phyloP scores from a whole-genome alignment of 2,797 vertebrate species.

The Gorsachius magnificus region DNA sequence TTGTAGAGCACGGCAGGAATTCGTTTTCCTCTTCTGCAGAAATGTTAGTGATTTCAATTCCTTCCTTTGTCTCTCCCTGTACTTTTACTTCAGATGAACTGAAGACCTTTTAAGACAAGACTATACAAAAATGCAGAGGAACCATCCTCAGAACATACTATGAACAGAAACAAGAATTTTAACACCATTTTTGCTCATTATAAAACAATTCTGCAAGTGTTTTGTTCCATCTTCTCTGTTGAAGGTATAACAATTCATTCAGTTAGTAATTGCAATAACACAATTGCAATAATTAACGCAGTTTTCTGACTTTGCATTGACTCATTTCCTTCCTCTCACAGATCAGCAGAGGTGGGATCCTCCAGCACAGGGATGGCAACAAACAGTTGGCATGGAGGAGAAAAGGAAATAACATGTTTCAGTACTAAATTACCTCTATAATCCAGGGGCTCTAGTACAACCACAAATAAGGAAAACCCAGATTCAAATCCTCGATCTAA shows the following conservation, averaged over 20 bases:
- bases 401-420: background rate
- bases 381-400: background rate
- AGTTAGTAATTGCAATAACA: background rate
- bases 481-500: background rate
- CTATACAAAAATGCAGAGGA: background rate
- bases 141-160: background rate
- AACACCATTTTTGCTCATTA: background rate
- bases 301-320: background rate
- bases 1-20: background rate
- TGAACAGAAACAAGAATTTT: background rate
- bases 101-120: background rate
- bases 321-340: background rate
- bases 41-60: background rate
- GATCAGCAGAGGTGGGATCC: fast-evolving
- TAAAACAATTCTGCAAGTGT: background rate
- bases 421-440: background rate
- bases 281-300: background rate
- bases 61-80: background rate
- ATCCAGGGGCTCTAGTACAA: background rate
- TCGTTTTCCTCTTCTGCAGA: background rate
- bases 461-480: background rate
- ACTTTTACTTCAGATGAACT: background rate
- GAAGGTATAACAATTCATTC: background rate
- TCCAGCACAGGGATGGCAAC: background rate
- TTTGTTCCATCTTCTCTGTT: background rate